A percentile compares a stretch with the other conserved stretches of the same genome.
phyloP scores from a whole-genome alignment of 2,113 vertebrate species.

The Chaetorhynchus papuensis region DNA sequence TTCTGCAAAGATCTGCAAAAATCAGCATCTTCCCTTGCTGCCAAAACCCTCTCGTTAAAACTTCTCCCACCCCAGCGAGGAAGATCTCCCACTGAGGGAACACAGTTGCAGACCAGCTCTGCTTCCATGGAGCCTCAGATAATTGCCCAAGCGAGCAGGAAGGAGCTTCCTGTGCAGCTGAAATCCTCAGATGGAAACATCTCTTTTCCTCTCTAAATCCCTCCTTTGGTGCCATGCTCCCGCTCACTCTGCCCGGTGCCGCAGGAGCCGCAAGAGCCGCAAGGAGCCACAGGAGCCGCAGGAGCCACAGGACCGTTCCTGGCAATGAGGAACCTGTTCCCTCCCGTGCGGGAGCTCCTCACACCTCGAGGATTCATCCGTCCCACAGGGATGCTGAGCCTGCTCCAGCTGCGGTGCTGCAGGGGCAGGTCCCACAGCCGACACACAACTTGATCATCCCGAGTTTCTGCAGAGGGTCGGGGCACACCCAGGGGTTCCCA shows the following conservation, averaged over 20 bases:
- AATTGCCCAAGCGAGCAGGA: not conserved
- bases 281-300: fast-evolving
- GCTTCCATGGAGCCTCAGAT: not conserved
- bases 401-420: not conserved
- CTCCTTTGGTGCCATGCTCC: not conserved
- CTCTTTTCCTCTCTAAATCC: not conserved
- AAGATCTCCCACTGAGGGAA: not conserved
- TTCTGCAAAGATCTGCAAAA: not conserved
- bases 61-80: not conserved
- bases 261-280: not conserved
- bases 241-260: not conserved
- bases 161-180: not conserved
- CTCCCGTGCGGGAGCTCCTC: not conserved
- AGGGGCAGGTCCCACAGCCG: fast-evolving
- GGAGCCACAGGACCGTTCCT: fast-evolving
- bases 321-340: not conserved
- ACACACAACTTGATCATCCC: not conserved
- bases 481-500: not conserved
- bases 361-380: not conserved
- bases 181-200: not conserved
- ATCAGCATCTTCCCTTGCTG: not conserved
- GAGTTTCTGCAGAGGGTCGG: fast-evolving
- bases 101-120: not conserved
- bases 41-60: not conserved
- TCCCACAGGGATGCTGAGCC: not conserved